Percentiles rank a stretch among this genome's conserved stretches.
These are phyloP conservation scores for Paguma larvata DNA, from an alignment of 2,797 vertebrate species.

Conservation along the genomic window DNA sequence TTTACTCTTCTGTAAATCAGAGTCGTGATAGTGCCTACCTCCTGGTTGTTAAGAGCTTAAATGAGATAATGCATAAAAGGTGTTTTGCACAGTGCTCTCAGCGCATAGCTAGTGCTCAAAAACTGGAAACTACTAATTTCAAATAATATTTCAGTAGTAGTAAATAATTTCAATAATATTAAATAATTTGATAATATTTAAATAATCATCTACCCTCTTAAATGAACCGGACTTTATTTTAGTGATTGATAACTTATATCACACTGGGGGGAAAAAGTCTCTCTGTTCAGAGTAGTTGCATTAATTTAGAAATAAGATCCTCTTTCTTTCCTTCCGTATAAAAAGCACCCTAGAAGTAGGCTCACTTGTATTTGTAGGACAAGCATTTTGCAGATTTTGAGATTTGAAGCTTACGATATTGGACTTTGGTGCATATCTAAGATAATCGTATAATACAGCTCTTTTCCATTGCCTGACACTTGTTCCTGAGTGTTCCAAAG, in stretches of 20 bases:
- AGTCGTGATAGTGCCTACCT: not conserved
- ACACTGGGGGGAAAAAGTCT: no score
- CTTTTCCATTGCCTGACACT: not conserved
- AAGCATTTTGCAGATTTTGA: not conserved
- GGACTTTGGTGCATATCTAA: not conserved
- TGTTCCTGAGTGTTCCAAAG: not conserved
- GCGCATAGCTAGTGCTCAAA: not conserved
- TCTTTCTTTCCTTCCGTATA: not conserved
- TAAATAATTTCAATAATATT: no score
- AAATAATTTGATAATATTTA: no score
- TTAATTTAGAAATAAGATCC: constrained; percentile 34
- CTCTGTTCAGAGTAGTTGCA: not conserved
- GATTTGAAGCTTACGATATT: not conserved
- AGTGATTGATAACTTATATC: not conserved
- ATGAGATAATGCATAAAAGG: not conserved
- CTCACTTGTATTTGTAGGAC: not conserved
- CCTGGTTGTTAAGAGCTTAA: not conserved
- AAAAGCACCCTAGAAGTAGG: not conserved
- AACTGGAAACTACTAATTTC: not conserved
- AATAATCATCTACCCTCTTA: not conserved
- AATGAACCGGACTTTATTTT: constrained; percentile 27
- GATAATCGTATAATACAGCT: not conserved
- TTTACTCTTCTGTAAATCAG: not conserved
- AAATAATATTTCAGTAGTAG: not conserved
- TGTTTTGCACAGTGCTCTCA: not conserved